Percentiles rank a stretch among this genome's conserved stretches.
phyloP scores from a whole-genome alignment of 2,113 vertebrate genomes.

The Myxocyprinus asiaticus region DNA sequence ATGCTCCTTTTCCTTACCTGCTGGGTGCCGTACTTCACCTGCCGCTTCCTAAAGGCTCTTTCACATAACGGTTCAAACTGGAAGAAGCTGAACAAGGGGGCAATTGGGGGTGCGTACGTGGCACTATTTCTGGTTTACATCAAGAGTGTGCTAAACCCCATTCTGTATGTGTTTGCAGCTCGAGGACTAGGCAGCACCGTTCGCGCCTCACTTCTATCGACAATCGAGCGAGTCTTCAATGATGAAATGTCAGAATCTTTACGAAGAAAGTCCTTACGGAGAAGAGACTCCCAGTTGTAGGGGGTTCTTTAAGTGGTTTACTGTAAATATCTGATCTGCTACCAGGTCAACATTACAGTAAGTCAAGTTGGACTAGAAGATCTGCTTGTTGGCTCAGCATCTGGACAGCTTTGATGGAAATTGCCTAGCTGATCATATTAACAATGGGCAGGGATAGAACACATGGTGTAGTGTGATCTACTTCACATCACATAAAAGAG shows the following conservation, averaged over 20 bases:
- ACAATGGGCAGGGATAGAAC: background rate
- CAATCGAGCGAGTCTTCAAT: conserved; percentile 72
- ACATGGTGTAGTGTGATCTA: background rate
- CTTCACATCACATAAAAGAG: background rate
- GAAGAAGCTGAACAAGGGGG: fast-evolving
- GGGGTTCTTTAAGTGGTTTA: background rate
- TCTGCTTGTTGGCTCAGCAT: background rate
- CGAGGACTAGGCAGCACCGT: conserved; percentile 69
- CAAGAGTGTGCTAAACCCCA: conserved; percentile 75
- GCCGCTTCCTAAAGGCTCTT: conserved; percentile 68
- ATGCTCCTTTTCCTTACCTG: conserved; percentile 79
- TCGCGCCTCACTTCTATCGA: conserved; percentile 69
- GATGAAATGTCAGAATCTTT: conserved; percentile 71
- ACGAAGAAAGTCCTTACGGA: conserved; percentile 69
- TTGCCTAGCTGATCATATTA: background rate
- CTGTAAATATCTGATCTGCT: background rate
- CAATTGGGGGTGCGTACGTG: background rate
- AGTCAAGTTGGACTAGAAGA: background rate
- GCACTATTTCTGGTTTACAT: conserved; percentile 74
- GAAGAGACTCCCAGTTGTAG: conserved; percentile 65
- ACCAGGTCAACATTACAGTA: background rate
- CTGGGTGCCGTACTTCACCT: conserved; percentile 79
- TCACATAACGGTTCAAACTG: fast-evolving
- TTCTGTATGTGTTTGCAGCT: conserved; percentile 78
- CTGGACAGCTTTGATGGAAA: background rate